These are phyloP conservation scores for Ochlodes sylvanus DNA, from an alignment of 2,888 invertebrate species.

Conservation along the genomic window DNA sequence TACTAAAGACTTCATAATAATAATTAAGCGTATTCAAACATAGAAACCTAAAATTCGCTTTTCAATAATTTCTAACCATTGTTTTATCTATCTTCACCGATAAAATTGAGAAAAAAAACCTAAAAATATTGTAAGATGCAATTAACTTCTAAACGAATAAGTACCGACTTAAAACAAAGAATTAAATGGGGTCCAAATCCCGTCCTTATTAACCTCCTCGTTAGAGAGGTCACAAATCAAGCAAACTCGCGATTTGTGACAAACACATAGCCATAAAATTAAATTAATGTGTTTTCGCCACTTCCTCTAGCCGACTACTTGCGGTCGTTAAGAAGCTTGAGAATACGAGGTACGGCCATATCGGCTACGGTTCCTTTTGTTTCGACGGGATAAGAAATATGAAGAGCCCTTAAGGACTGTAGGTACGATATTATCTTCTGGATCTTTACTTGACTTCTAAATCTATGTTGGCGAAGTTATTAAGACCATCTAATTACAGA, in stretches of 20 bases:
- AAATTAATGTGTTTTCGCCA: constrained; percentile 79
- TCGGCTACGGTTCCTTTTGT: constrained; percentile 36
- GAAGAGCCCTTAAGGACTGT: neutral
- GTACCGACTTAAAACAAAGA: too few relatives aligned
- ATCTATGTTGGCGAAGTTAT: too few relatives aligned
- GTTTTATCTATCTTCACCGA: too few relatives aligned
- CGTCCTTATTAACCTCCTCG: constrained; percentile 70
- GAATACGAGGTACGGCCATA: constrained; percentile 45
- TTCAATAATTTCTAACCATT: too few relatives aligned
- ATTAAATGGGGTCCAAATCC: constrained; percentile 29
- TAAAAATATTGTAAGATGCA: too few relatives aligned
- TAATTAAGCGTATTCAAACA: too few relatives aligned
- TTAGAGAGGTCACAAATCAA: constrained; percentile 80
- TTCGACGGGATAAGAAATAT: constrained; percentile 30
- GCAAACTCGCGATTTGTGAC: constrained; percentile 76
- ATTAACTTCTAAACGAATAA: too few relatives aligned
- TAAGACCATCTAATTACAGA: too few relatives aligned
- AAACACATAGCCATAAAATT: constrained; percentile 85
- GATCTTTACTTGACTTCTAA: neutral
- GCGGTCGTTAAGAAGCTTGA: constrained; percentile 68
- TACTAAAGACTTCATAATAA: too few relatives aligned
- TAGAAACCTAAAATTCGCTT: too few relatives aligned
- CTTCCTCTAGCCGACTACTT: constrained; percentile 61
- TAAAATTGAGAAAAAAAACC: too few relatives aligned
- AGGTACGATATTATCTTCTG: neutral